Evolutionary conservation across 1,140 invertebrate species (phyloP).

Genomic region (Philopotamus ludificatus): DNA sequence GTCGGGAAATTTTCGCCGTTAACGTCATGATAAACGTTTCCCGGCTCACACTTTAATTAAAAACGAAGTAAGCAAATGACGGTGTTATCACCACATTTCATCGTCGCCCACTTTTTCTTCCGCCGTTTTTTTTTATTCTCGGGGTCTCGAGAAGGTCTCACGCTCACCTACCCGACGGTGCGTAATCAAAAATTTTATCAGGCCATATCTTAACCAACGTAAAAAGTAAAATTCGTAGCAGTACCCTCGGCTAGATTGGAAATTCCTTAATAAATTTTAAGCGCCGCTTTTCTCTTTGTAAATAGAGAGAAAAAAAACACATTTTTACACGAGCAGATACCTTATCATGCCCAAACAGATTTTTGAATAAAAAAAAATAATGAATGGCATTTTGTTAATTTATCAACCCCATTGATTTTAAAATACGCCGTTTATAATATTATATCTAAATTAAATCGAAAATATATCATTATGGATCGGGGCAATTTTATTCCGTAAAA

Average conservation of each 20-base stretch:
- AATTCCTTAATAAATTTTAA: slow-evolving; percentile 24
- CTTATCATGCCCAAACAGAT: slow-evolving; percentile 3
- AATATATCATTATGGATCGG: no score
- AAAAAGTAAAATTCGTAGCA: slow-evolving; percentile 13
- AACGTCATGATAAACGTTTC: slow-evolving; percentile 41
- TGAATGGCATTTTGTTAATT: not conserved
- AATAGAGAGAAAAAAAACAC: slow-evolving; percentile 8
- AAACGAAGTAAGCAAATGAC: slow-evolving; percentile 43
- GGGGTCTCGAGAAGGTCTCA: not conserved
- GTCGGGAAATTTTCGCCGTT: slow-evolving; percentile 38
- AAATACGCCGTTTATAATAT: no score
- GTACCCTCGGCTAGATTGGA: slow-evolving; percentile 19
- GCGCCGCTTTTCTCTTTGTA: slow-evolving; percentile 3
- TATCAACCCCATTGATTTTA: no score
- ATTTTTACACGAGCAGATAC: not conserved
- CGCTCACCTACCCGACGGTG: slow-evolving; percentile 7
- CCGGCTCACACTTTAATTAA: slow-evolving; percentile 42
- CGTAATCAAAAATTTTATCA: slow-evolving; percentile 33
- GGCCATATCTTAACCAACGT: slow-evolving; percentile 21
- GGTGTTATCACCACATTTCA: slow-evolving; percentile 41
- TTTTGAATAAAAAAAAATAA: not conserved
- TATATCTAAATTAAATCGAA: no score
- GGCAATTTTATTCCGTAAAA: not conserved
- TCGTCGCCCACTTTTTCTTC: slow-evolving; percentile 34
- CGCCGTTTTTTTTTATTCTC: slow-evolving; percentile 16